Evolutionary conservation across 2,113 vertebrate species (phyloP).

Genomic region (Cathartes aura): DNA sequence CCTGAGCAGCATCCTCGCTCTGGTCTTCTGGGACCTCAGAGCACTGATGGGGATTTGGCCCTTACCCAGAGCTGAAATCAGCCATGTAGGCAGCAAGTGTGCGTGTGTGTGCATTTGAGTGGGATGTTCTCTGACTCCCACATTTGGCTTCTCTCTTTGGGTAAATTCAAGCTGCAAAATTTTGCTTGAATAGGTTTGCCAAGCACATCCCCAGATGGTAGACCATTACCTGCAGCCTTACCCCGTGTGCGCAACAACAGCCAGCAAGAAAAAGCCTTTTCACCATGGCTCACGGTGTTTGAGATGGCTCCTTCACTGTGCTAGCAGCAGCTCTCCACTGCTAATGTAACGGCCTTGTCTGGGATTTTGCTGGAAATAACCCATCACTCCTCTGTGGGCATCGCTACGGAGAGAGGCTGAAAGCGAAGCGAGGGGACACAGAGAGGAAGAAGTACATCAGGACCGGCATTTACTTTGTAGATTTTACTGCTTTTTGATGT

Average conservation of each 20-base stretch:
- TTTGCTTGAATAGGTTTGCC: background rate
- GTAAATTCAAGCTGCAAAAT: background rate
- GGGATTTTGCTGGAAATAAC: background rate
- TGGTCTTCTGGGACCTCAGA: background rate
- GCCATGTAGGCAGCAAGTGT: background rate
- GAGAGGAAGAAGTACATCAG: background rate
- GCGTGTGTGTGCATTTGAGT: background rate
- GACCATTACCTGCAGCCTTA: background rate
- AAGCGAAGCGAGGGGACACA: background rate
- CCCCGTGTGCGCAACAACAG: accelerated
- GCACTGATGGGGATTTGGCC: background rate
- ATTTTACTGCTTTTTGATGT: background rate
- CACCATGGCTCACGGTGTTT: accelerated
- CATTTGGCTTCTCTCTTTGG: background rate
- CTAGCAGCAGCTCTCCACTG: background rate
- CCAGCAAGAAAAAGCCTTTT: background rate
- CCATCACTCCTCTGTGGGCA: background rate
- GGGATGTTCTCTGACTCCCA: background rate
- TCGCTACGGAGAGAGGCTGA: background rate
- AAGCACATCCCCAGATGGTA: background rate
- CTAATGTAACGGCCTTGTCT: accelerated
- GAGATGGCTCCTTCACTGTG: background rate
- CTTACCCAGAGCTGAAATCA: background rate
- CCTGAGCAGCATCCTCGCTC: background rate
- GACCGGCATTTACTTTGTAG: background rate